A percentile compares a stretch with the other conserved stretches of the same genome.
Conservation (phyloP, 2,888 invertebrate species). For the Aphodius sticticus region DNA sequence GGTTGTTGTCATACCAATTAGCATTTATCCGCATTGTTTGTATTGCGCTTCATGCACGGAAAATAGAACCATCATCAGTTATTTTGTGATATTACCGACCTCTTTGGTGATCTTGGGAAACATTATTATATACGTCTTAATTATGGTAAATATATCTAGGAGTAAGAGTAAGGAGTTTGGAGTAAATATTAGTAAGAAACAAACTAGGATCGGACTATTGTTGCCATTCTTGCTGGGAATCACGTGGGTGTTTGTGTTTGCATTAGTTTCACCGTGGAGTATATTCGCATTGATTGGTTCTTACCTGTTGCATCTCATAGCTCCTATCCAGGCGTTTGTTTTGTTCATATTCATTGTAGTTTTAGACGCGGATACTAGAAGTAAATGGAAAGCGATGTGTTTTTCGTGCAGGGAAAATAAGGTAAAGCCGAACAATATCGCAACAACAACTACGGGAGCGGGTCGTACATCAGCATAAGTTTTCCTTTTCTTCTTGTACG, state of each 20-base stretch:
- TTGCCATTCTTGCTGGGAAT: slow-evolving; percentile 32
- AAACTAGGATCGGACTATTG: slow-evolving; percentile 27
- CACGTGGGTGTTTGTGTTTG: slow-evolving; percentile 34
- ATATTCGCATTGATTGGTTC: slow-evolving; percentile 29
- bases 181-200: slow-evolving; percentile 23
- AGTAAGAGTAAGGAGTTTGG: slow-evolving; percentile 27
- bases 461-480: not conserved
- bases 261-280: slow-evolving; percentile 31
- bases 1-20: slow-evolving; percentile 25
- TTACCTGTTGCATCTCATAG: slow-evolving; percentile 31
- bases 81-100: slow-evolving; percentile 33
- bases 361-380: slow-evolving; percentile 23
- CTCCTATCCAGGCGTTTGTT: slow-evolving; percentile 31
- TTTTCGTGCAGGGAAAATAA: slow-evolving; percentile 10
- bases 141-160: slow-evolving; percentile 30
- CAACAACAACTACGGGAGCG: not conserved
- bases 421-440: not conserved
- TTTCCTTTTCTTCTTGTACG: not conserved
- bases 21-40: slow-evolving; percentile 28
- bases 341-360: slow-evolving; percentile 31
- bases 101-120: slow-evolving; percentile 30
- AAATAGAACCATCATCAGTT: slow-evolving; percentile 27
- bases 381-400: slow-evolving; percentile 20
- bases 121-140: slow-evolving; percentile 28
- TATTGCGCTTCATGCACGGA: slow-evolving; percentile 29